Evolutionary conservation across 2,797 vertebrate genomes (phyloP), one percentile per base, ranked within the genome.

Genomic region (Anas flavirostris): DNA sequence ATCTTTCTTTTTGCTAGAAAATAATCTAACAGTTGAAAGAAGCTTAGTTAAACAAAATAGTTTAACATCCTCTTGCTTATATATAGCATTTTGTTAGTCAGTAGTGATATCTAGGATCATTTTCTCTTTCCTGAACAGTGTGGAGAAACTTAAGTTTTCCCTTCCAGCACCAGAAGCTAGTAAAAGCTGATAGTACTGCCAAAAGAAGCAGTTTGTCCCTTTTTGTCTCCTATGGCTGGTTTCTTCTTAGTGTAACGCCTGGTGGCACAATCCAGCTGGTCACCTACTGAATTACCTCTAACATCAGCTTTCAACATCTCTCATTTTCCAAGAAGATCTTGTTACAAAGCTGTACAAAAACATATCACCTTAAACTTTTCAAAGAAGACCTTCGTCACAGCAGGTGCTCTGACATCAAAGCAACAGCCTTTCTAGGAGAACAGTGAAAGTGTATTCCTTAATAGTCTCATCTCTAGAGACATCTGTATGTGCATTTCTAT

Each of bases 301-400:
- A 82, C 90, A 52, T 48, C 64, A 64, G 12, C 29, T 95, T 70
- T 82, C 77, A 88, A 28, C 3, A 1, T 55, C 58, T 62, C 93
- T 90, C 88, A 63, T 94, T 97, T 94, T 78, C 50, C 44, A 80
- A 25, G 58, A 73, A 64, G 39, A 92, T 85, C 25, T 55, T 75
- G 60, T 84, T 91, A 84, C 12, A 76, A 77, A 77, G 43, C 14
- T 68, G 8, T 60, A 84, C 77, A 91, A 94, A 97, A 92, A 70
- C 67, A 43, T 15, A n/a, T 52, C 64, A 95, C 58, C 72, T 75
- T 90, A 95, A 96, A 46, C 12, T 41, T 95, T 95, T 91, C 83
- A 95, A 92, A 94, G 88, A 29, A 50, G 76, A 93, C 37, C 78
- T 80, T 52, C 31, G 66, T 39, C 63, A 84, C 64, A 74, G 44